Evolutionary conservation across 2,113 vertebrate species (phyloP), one percentile per base, ranked within the genome.

Genomic region (Ptilonorhynchus violaceus): DNA sequence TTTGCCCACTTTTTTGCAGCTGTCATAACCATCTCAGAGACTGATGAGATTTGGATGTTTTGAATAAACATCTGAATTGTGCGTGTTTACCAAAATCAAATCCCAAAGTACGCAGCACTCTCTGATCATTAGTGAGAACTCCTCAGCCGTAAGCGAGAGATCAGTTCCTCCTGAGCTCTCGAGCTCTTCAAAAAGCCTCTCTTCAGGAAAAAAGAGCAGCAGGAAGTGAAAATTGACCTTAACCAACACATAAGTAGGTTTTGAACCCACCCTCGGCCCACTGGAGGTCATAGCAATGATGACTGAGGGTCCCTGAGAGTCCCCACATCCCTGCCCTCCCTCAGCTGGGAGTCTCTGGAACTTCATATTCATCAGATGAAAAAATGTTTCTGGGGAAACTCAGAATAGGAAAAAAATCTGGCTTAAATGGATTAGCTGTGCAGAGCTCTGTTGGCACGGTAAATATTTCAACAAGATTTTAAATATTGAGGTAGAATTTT

Each of bases 21-120:
- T 92, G 69, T 90, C 88, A 85, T 49, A 93, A 58, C 31, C 10
- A 3, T 70, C 77, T 78, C 8, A 0, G 88, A 89, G 74, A 44
- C 85, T 87, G 85, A 74, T 60, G 92, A 91, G 58, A 69, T 86
- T 33, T 89, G 84, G 77, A 11, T 80, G 77, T 87, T 93, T 84
- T 87, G 81, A 96, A 89, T 89, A 93, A 96, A 70, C 66, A 82
- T 85, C 74, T 82, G 35, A 85, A 90, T 74, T n/a, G 77, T 28
- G 52, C 18, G 2, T 74, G 64, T 92, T 96, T 93, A 88, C 81
- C 91, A 42, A 92, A 89, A 59, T 12, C 46, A 89, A 77, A 93
- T 89, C 81, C 74, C 88, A 67, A 31, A 87, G 63, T 85, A 59
- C 0, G 1, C 39, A 8, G 39, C 2, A 0, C 52, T 58, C 58